Evolutionary conservation across 1,140 invertebrate species (phyloP).

Genomic region (Hydropsyche tenuis): DNA sequence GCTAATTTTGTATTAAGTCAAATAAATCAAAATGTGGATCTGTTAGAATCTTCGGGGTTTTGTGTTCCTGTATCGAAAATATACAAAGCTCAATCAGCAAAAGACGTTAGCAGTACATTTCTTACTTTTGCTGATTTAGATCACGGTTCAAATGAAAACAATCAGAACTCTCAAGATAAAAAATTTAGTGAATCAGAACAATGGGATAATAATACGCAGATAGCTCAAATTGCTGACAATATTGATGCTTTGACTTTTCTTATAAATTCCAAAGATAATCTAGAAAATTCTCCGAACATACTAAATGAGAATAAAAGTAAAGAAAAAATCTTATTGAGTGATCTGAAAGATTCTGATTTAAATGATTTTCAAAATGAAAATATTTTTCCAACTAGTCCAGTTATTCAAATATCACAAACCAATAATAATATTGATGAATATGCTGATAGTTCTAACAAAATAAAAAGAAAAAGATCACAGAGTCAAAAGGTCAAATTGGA

Average conservation of each 20-base stretch:
- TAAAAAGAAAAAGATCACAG: not conserved
- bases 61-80: no score
- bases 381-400: not conserved
- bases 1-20: constrained; percentile 25
- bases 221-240: constrained; percentile 39
- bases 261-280: constrained; percentile 27
- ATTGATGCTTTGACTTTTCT: constrained; percentile 39
- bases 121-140: constrained; percentile 6
- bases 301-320: no score
- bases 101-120: not conserved
- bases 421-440: constrained; percentile 4
- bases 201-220: constrained; percentile 41
- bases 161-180: not conserved
- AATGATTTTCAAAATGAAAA: not conserved
- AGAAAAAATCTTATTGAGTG: not conserved
- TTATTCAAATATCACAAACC: not conserved
- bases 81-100: not conserved
- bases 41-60: not conserved
- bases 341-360: not conserved
- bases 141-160: not conserved
- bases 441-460: not conserved
- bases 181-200: constrained; percentile 42
- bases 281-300: no score
- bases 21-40: not conserved
- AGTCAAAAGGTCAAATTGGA: not conserved